Percentiles rank a stretch among this genome's conserved stretches.
Conservation (phyloP, 2,797 vertebrate genomes). For the Cephalopachus bancanus region DNA sequence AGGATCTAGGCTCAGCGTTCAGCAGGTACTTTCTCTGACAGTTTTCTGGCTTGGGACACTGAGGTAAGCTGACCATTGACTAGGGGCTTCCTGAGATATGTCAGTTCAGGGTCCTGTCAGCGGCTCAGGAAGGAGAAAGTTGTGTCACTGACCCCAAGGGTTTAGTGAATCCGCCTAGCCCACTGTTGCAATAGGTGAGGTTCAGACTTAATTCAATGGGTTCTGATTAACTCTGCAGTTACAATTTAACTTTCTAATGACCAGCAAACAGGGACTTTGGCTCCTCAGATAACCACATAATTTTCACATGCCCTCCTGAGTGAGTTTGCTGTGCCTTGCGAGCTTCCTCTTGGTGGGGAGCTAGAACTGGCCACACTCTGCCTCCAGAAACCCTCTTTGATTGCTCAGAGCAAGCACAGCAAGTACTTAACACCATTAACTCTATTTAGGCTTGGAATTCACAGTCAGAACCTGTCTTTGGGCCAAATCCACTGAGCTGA, state of each 20-base stretch:
- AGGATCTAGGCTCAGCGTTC: neutral
- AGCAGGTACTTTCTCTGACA: neutral
- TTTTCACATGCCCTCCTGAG: neutral
- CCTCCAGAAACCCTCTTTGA: neutral
- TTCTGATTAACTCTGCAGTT: neutral
- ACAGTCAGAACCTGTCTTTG: neutral
- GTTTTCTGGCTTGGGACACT: neutral
- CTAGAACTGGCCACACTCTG: neutral
- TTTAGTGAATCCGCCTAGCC: neutral
- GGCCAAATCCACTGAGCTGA: neutral
- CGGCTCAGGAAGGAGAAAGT: neutral
- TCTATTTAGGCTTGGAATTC: neutral
- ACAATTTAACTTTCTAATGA: conserved; percentile 23
- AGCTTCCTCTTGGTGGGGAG: neutral
- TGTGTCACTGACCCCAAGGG: neutral
- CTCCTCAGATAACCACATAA: neutral
- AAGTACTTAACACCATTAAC: neutral
- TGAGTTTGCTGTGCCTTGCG: neutral
- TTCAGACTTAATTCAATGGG: neutral
- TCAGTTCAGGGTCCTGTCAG: neutral
- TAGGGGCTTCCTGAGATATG: neutral
- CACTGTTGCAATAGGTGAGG: neutral
- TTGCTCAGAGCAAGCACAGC: neutral
- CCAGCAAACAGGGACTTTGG: neutral
- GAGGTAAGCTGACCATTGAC: neutral